Percentiles rank a stretch among this genome's conserved stretches.
Conservation (phyloP, 2,888 invertebrate genomes). For the Drosophila histrio region DNA sequence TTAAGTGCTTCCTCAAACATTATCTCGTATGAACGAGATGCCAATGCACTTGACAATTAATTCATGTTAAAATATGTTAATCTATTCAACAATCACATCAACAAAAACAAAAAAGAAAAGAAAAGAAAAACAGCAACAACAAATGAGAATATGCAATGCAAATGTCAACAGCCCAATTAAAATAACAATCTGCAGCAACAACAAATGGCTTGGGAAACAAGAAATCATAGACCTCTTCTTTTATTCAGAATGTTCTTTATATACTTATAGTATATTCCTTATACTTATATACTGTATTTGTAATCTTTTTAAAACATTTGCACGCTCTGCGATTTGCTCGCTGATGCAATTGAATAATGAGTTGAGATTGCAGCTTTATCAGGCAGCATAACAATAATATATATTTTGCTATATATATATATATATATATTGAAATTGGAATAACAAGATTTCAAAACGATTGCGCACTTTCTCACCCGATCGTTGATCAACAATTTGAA, state of each 20-base stretch:
- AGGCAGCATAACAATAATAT: neutral
- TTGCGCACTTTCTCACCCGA: constrained; percentile 3
- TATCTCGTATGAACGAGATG: neutral
- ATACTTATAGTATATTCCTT: neutral
- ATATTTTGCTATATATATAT: neutral
- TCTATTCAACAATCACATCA: neutral
- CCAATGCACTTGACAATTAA: constrained; percentile 12
- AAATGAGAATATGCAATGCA: constrained; percentile 12
- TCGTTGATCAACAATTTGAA: constrained; percentile 20
- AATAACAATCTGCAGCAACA: constrained; percentile 21
- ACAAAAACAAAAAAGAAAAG: neutral
- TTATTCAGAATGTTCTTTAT: neutral
- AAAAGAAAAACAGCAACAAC: neutral
- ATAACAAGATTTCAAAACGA: constrained; percentile 33
- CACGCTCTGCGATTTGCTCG: neutral
- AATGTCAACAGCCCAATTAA: constrained; percentile 67
- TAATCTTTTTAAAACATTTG: constrained; percentile 20
- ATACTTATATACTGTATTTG: constrained; percentile 7
- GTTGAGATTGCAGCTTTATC: constrained; percentile 22
- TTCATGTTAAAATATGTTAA: constrained; percentile 5
- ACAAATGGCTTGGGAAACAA: constrained; percentile 8
- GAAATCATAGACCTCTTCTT: neutral
- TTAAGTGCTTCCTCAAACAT: neutral
- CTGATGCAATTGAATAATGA: constrained; percentile 19
- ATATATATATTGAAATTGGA: constrained; percentile 1